Conservation (phyloP, 2,888 invertebrate genomes). For the Limnephilus marmoratus region DNA sequence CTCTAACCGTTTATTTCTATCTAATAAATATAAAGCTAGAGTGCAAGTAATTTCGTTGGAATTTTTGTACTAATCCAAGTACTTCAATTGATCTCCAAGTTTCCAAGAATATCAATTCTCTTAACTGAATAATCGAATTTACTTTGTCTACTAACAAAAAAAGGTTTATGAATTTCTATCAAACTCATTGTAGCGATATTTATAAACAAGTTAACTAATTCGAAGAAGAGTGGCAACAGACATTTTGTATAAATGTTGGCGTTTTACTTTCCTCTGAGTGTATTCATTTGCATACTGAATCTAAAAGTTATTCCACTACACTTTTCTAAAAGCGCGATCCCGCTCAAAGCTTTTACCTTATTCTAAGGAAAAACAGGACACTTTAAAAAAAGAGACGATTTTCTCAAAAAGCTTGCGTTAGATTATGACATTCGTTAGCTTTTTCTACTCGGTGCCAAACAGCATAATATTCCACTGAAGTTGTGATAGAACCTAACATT, state of each 20-base stretch:
- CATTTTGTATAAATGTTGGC: background rate
- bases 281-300: background rate
- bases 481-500: conserved; percentile 31
- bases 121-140: background rate
- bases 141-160: too few species aligned
- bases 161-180: too few species aligned
- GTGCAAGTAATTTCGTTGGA: too few species aligned
- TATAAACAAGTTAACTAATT: background rate
- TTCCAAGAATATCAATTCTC: background rate
- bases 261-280: background rate
- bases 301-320: conserved; percentile 26
- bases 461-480: background rate
- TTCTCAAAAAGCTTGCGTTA: background rate
- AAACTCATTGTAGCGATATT: background rate
- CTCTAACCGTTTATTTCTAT: too few species aligned
- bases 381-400: background rate
- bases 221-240: background rate
- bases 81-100: too few species aligned
- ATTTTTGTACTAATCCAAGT: too few species aligned
- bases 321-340: background rate
- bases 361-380: background rate
- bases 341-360: background rate
- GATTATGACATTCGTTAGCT: background rate
- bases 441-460: conserved; percentile 7
- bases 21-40: too few species aligned